Percentiles rank a stretch among this genome's conserved stretches.
phyloP scores from a whole-genome alignment of 2,888 invertebrate species.

The Elegia similella region DNA sequence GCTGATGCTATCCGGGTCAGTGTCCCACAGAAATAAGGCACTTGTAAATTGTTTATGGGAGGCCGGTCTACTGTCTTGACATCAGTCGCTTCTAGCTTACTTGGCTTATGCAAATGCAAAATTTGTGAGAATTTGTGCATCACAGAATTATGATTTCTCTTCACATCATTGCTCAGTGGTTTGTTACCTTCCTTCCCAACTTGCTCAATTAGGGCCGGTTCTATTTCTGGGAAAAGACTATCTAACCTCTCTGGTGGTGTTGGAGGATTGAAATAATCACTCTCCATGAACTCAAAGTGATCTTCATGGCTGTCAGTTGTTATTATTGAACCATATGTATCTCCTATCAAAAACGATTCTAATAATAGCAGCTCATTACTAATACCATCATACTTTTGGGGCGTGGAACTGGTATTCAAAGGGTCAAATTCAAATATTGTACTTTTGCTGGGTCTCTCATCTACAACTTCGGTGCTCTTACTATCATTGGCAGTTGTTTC shows the following conservation, averaged over 20 bases:
- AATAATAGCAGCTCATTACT: conserved; percentile 84
- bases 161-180: conserved; percentile 33
- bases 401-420: conserved; percentile 47
- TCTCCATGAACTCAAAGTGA: conserved; percentile 55
- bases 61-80: conserved; percentile 74
- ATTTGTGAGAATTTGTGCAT: conserved; percentile 65
- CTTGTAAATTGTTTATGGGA: conserved; percentile 64
- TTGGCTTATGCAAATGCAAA: conserved; percentile 65
- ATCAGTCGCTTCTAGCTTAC: conserved; percentile 44
- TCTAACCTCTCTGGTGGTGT: conserved; percentile 84
- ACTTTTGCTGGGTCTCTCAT: conserved; percentile 71
- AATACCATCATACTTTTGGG: conserved; percentile 60
- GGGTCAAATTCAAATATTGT: conserved; percentile 90
- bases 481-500: conserved; percentile 10
- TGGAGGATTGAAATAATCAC: conserved; percentile 79
- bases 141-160: conserved; percentile 50
- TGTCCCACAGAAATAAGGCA: conserved; percentile 82
- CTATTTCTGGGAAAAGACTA: conserved; percentile 75
- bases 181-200: conserved; percentile 30
- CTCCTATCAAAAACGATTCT: conserved; percentile 85
- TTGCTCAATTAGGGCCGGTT: conserved; percentile 30
- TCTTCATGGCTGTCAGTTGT: conserved; percentile 66
- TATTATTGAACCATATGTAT: conserved; percentile 84
- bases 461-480: conserved; percentile 23
- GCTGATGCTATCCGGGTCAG: conserved; percentile 82